phyloP scores from a whole-genome alignment of 2,797 vertebrate species.

The Rhincodon typus region DNA sequence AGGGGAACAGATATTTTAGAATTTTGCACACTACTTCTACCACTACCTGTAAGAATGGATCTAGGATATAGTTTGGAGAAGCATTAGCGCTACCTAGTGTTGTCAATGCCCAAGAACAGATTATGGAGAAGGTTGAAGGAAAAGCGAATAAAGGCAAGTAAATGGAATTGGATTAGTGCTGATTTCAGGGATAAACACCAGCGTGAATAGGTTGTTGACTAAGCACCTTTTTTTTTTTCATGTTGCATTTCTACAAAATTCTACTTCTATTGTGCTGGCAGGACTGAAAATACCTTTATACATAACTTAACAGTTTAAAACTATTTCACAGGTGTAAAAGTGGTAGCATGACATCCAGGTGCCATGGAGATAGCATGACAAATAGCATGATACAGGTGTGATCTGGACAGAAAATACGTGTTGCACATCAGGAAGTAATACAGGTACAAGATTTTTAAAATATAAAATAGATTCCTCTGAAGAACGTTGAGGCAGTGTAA shows the following conservation, averaged over 20 bases:
- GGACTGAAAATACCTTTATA: neutral
- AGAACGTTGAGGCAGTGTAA: neutral
- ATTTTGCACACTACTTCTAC: neutral
- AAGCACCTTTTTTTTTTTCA: neutral
- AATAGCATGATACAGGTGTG: neutral
- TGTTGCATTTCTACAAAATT: neutral
- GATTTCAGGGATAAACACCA: neutral
- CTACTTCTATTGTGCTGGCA: neutral
- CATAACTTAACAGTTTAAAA: neutral
- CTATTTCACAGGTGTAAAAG: neutral
- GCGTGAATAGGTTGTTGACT: neutral
- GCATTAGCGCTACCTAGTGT: neutral
- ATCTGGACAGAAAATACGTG: neutral
- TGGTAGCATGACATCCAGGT: neutral
- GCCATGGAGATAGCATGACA: neutral
- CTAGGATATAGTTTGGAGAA: neutral
- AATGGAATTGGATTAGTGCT: neutral
- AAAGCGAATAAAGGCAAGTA: neutral
- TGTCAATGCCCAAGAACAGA: neutral
- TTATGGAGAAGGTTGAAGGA: neutral
- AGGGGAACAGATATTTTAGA: neutral
- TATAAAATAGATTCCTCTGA: neutral
- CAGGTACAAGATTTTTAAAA: neutral
- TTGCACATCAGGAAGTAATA: neutral
- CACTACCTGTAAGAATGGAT: neutral